phyloP scores from a whole-genome alignment of 2,888 invertebrate species.

The Nemotelus nigrinus region DNA sequence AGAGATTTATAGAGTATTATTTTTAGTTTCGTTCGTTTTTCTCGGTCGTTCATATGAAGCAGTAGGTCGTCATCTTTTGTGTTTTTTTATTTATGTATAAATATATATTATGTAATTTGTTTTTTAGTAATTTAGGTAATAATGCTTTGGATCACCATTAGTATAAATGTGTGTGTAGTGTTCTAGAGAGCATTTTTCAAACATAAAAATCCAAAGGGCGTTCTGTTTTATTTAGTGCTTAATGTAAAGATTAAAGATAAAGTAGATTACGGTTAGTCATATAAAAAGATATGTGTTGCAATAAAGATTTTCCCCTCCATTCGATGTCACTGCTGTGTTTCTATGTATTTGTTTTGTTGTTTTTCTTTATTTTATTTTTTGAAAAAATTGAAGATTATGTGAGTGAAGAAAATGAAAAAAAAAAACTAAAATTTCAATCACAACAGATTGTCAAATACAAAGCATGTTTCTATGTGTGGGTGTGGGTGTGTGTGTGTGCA shows the following conservation, averaged over 20 bases:
- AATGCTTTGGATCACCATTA: not conserved
- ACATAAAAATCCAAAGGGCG: conserved; percentile 36
- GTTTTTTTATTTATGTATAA: not conserved
- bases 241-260: not conserved
- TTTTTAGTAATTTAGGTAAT: not conserved
- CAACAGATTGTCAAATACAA: too few relatives aligned
- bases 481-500: too few relatives aligned
- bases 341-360: too few relatives aligned
- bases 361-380: too few relatives aligned
- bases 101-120: not conserved
- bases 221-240: conserved; percentile 28
- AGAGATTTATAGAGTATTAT: too few relatives aligned
- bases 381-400: too few relatives aligned
- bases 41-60: not conserved
- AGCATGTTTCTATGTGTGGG: too few relatives aligned
- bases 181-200: conserved; percentile 36
- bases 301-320: not conserved
- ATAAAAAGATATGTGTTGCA: not conserved
- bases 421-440: too few relatives aligned
- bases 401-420: too few relatives aligned
- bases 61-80: not conserved
- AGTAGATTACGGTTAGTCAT: conserved; percentile 2
- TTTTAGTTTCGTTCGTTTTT: too few relatives aligned
- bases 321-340: not conserved
- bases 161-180: not conserved